These are phyloP conservation scores for Cenopis cana DNA, from an alignment of 2,888 invertebrate genomes.

Conservation along the genomic window DNA sequence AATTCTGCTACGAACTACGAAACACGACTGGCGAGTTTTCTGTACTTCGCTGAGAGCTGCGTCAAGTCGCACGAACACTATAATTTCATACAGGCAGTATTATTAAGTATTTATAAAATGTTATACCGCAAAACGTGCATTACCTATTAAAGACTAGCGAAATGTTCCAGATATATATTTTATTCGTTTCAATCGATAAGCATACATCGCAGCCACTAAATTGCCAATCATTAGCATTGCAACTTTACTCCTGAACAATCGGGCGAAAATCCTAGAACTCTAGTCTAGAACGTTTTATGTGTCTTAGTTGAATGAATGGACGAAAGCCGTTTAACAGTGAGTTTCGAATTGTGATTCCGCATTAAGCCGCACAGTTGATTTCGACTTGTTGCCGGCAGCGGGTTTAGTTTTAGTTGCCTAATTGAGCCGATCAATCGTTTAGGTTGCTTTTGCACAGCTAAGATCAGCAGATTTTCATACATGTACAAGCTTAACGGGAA, in stretches of 20 bases:
- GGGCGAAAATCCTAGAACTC: neutral
- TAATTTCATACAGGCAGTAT: no score
- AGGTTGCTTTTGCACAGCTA: neutral
- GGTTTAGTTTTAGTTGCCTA: constrained; percentile 18
- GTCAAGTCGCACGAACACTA: neutral
- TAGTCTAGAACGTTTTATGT: neutral
- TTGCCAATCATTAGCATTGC: neutral
- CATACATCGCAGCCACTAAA: neutral
- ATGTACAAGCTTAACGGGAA: no score
- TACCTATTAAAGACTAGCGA: neutral
- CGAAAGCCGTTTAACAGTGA: neutral
- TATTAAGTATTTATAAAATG: no score
- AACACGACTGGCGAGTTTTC: neutral
- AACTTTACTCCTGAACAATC: neutral
- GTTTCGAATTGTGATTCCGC: no score
- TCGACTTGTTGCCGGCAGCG: constrained; percentile 15
- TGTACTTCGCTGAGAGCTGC: no score
- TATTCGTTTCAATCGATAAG: neutral
- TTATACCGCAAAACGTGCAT: neutral
- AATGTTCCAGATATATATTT: neutral
- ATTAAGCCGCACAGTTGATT: constrained; percentile 11
- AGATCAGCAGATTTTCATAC: neutral
- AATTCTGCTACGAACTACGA: neutral
- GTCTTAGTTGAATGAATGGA: neutral
- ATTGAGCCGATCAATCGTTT: constrained; percentile 19